Base-by-base conservation (phyloP, 2,888 invertebrate genomes). In the Phalera bucephala region DNA sequence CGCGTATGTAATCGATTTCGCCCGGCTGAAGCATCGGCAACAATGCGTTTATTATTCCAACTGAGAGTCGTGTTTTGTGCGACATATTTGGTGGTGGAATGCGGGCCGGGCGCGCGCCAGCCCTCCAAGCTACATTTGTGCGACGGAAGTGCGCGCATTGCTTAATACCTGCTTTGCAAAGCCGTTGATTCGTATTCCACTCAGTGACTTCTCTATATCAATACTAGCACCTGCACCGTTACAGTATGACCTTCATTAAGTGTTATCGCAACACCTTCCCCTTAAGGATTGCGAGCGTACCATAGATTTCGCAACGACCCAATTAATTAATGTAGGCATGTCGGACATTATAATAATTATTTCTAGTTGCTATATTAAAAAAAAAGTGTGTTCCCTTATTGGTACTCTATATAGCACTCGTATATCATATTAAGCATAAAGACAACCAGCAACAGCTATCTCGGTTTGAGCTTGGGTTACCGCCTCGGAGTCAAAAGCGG, bases 81-180 rank as follows among this genome's bases (percentile, higher is more conserved):
- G 61, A 75, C 86, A 47, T 84, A 85, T 84, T 82, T 79, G 82
- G 86, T 64, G 59, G 65, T 64, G 82, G 85, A 80, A 84, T 83
- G 80, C 74, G 71, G 72, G 27, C 45, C 72, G 67, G 49, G 52
- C 51, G 52, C 55, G 64, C 55, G 66, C 42, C 58, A 64, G 60
- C 65, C 61, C 64, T 71, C 63, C 13, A 58, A 58, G 53, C 46
- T 50, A 56, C 57, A 56, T 48, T 45, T 33, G 40, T 49, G 56
- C 64, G 64, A 61, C 74, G 81, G 79, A 80, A 80, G 69, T 74
- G 54, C 56, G 49, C 58, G 41, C 39, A 47, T 69, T 69, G 65
- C 64, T 57, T 56, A 67, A 64, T 53, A 48, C 26, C 13, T 2
- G 26, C 59, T 64, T 61, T 40, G 58, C 59, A 56, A 63, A 66